Evolutionary conservation across 2,113 vertebrate species (phyloP).

Genomic region (Columbina picui): DNA sequence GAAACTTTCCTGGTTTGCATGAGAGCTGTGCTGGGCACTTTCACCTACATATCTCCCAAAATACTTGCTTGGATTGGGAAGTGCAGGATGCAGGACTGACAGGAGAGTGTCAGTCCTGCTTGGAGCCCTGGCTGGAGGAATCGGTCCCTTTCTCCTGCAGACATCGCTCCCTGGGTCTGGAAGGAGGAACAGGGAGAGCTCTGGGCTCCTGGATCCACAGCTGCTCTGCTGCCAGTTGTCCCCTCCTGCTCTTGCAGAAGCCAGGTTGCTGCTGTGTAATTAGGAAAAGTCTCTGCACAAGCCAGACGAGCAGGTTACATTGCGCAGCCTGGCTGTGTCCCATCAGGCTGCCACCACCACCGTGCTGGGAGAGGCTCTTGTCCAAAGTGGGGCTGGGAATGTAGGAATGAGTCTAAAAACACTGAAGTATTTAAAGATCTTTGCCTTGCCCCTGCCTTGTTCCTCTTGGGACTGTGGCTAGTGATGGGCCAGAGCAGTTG

Average conservation of each 20-base stretch:
- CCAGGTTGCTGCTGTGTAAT: not conserved
- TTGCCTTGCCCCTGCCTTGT: not conserved
- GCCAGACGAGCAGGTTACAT: accelerated
- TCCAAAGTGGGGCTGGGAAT: not conserved
- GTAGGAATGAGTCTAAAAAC: not conserved
- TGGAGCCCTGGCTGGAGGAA: not conserved
- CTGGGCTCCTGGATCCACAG: not conserved
- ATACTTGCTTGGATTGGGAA: not conserved
- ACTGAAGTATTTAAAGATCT: not conserved
- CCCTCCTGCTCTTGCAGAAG: not conserved
- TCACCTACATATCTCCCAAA: not conserved
- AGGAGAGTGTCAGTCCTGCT: not conserved
- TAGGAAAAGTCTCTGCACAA: not conserved
- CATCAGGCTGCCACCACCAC: not conserved
- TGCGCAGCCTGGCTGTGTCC: not conserved
- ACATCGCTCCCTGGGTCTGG: not conserved
- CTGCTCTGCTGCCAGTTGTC: not conserved
- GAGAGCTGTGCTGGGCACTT: not conserved
- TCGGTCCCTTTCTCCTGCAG: not conserved
- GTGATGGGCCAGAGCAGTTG: not conserved
- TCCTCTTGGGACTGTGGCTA: not conserved
- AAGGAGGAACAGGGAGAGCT: not conserved
- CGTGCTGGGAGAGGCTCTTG: not conserved
- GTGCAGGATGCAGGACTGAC: not conserved
- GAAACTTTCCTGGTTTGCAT: not conserved